Conservation (phyloP, 2,113 vertebrate species). For the Mustelus asterias region DNA sequence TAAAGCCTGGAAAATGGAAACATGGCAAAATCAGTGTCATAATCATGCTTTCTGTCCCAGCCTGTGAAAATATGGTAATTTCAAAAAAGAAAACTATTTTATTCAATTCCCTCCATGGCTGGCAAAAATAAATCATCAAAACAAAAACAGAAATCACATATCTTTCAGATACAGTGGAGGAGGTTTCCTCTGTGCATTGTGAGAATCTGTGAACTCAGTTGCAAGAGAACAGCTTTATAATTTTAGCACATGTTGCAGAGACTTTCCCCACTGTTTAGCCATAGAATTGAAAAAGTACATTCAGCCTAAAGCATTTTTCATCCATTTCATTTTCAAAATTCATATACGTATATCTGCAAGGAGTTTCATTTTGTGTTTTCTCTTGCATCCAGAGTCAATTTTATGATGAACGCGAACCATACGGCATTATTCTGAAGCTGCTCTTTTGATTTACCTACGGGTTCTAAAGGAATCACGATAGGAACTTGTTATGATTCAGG, state of each 20-base stretch:
- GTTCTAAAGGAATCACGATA: background rate
- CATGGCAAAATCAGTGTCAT: conserved; percentile 14
- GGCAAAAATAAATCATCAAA: background rate
- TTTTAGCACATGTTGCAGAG: too few relatives aligned
- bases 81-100: background rate
- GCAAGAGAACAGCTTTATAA: background rate
- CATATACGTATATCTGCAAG: background rate
- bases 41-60: background rate
- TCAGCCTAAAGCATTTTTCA: background rate
- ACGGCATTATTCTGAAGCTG: background rate
- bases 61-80: background rate
- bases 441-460: background rate
- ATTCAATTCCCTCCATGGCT: background rate
- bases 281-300: background rate
- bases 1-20: conserved; percentile 50
- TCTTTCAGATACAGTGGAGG: background rate
- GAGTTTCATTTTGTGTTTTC: background rate
- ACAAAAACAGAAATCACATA: background rate
- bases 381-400: background rate
- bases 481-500: background rate
- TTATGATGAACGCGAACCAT: background rate
- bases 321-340: background rate
- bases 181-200: background rate
- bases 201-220: background rate
- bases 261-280: background rate